Percentiles rank a stretch among this genome's conserved stretches.
phyloP scores from a whole-genome alignment of 2,797 vertebrate genomes.

The Crenichthys baileyi region DNA sequence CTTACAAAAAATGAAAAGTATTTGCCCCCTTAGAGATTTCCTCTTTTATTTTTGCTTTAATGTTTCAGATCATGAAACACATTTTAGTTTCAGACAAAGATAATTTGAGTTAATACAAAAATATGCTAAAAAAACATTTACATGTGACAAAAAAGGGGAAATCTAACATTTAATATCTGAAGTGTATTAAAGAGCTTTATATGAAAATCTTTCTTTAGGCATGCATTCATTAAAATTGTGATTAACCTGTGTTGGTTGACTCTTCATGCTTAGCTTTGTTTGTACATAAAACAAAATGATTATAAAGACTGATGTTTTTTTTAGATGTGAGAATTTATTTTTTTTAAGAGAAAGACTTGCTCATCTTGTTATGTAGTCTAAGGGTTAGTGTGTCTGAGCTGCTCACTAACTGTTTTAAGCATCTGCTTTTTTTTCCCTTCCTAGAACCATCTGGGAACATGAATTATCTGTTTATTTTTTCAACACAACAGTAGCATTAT shows the following conservation, averaged over 20 bases:
- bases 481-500: constrained; percentile 65
- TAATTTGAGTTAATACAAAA: not conserved
- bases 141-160: not conserved
- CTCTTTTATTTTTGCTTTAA: not conserved
- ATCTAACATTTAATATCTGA: not conserved
- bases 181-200: not conserved
- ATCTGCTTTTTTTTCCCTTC: constrained; percentile 51
- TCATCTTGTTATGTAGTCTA: not conserved
- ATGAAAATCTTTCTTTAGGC: not conserved
- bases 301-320: not conserved
- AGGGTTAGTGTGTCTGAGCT: constrained; percentile 38
- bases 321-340: not conserved
- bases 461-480: constrained; percentile 77
- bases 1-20: not conserved
- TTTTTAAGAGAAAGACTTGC: not conserved
- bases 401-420: constrained; percentile 50
- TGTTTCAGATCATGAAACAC: not conserved
- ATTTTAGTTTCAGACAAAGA: not conserved
- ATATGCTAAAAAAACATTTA: no score
- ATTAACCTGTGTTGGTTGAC: not conserved
- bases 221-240: not conserved
- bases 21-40: not conserved
- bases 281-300: not conserved
- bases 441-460: constrained; percentile 55
- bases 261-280: not conserved